These are phyloP conservation scores for Drosophila bocqueti DNA, from an alignment of 1,140 invertebrate species.

Conservation along the genomic window DNA sequence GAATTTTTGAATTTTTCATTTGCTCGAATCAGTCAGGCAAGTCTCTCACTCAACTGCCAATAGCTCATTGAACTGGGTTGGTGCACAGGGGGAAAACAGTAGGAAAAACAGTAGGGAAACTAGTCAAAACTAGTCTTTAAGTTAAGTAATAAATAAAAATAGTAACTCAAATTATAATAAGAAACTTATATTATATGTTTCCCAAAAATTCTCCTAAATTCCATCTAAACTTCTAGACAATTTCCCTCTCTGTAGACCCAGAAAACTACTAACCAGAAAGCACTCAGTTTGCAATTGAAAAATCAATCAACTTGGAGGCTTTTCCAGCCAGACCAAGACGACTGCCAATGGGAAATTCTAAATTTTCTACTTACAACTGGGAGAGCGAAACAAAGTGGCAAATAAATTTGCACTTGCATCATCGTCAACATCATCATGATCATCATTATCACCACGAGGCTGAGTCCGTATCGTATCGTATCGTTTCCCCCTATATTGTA, in stretches of 20 bases:
- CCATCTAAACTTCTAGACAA: neutral
- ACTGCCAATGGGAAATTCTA: conserved; percentile 38
- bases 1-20: conserved; percentile 28
- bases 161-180: neutral
- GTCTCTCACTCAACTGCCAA: conserved; percentile 5
- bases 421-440: conserved; percentile 68
- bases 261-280: conserved; percentile 47
- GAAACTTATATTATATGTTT: neutral
- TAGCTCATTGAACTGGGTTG: conserved; percentile 37
- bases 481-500: conserved; percentile 4
- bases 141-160: too few species aligned
- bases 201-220: too few species aligned
- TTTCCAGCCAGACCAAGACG: conserved; percentile 32
- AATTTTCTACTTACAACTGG: conserved; percentile 56
- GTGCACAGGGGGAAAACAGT: neutral
- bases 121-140: too few species aligned
- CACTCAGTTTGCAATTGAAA: conserved; percentile 53
- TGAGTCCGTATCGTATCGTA: neutral
- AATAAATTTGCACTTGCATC: conserved; percentile 83
- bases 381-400: conserved; percentile 68
- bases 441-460: conserved; percentile 57
- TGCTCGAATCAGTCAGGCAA: conserved; percentile 13
- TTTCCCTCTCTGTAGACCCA: conserved; percentile 15
- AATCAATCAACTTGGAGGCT: conserved; percentile 58
- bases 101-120: neutral